phyloP scores from a whole-genome alignment of 2,888 invertebrate species.

The Cerceris ruficornis region DNA sequence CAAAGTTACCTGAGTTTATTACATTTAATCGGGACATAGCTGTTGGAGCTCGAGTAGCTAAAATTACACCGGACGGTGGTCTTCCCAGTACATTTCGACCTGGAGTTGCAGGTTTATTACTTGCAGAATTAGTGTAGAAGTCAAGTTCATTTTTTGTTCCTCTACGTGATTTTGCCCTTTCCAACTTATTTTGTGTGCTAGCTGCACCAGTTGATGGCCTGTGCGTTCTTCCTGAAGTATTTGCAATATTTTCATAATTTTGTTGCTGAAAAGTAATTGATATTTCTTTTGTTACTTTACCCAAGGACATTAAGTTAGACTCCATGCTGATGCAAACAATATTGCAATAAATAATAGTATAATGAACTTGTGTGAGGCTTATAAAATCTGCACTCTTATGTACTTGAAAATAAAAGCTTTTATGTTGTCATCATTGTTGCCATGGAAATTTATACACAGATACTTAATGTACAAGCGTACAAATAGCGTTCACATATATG shows the following conservation, averaged over 20 bases:
- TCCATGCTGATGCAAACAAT: too few relatives aligned
- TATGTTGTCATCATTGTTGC: constrained; percentile 32
- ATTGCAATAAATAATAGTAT: too few relatives aligned
- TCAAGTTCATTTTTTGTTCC: constrained; percentile 69
- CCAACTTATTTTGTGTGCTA: constrained; percentile 67
- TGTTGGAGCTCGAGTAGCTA: constrained; percentile 66
- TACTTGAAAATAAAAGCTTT: background rate
- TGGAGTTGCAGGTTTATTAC: constrained; percentile 67
- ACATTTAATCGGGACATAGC: constrained; percentile 65
- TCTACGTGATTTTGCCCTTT: constrained; percentile 75
- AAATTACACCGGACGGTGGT: constrained; percentile 72
- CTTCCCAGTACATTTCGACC: constrained; percentile 67
- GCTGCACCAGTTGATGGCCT: constrained; percentile 63
- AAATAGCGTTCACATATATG: too few relatives aligned
- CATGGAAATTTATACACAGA: constrained; percentile 24
- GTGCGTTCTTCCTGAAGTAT: constrained; percentile 31
- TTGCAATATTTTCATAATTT: background rate
- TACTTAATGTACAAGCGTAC: too few relatives aligned
- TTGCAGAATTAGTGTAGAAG: constrained; percentile 47
- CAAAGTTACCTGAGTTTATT: constrained; percentile 55
- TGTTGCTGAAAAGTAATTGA: background rate
- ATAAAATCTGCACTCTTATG: too few relatives aligned
- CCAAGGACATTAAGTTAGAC: too few relatives aligned
- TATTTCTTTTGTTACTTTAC: too few relatives aligned
- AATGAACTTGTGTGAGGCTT: too few relatives aligned